phyloP scores from a whole-genome alignment of 1,140 invertebrate genomes.

The Elymnias hypermnestra region DNA sequence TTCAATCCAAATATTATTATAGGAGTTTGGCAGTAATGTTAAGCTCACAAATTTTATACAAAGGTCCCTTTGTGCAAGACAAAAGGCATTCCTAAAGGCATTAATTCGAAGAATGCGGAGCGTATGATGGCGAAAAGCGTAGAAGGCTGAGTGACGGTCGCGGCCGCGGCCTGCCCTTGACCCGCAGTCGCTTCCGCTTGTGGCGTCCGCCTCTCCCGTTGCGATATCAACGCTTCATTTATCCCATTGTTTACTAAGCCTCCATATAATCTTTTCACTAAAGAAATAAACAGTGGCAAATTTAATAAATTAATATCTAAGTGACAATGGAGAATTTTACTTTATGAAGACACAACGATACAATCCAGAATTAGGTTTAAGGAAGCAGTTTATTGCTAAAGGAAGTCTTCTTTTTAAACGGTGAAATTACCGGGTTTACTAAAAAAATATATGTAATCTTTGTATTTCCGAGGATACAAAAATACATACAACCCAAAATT shows the following conservation, averaged over 20 bases:
- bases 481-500: no score
- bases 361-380: no score
- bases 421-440: no score
- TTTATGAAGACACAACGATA: no score
- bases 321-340: no score
- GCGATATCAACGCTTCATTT: constrained; percentile 37
- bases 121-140: constrained; percentile 24
- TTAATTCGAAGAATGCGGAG: constrained; percentile 36
- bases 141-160: constrained; percentile 30
- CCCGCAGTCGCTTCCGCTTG: constrained; percentile 35
- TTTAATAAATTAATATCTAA: no score
- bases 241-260: constrained; percentile 26
- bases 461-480: no score
- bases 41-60: constrained; percentile 8
- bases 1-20: no score
- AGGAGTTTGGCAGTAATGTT: neutral
- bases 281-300: constrained; percentile 2
- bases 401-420: no score
- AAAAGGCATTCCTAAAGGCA: constrained; percentile 29
- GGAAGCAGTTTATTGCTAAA: no score
- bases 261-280: constrained; percentile 3
- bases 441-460: no score
- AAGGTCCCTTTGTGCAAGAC: constrained; percentile 19
- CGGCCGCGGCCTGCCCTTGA: constrained; percentile 49
- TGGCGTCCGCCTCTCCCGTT: constrained; percentile 30